A percentile compares a stretch with the other conserved stretches of the same genome.
phyloP scores from a whole-genome alignment of 2,797 vertebrate species.

The Rhynchonycteris naso region DNA sequence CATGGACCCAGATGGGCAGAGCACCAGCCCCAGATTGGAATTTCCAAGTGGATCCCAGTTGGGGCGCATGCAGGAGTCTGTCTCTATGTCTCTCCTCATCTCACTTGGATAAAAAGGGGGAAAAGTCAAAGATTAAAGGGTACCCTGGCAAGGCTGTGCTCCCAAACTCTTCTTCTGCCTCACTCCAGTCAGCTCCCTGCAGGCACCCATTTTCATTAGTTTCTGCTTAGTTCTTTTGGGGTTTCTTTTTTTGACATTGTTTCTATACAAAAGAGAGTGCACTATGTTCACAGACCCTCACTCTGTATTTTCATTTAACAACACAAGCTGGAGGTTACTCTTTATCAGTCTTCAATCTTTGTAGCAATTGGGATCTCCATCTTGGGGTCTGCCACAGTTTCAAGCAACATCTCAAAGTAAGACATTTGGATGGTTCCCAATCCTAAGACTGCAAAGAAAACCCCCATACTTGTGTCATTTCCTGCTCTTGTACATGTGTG shows the following conservation, averaged over 20 bases:
- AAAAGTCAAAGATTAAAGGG: not conserved
- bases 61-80: no score
- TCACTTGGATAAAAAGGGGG: no score
- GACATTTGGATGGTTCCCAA: not conserved
- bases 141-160: not conserved
- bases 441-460: not conserved
- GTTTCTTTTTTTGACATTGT: not conserved
- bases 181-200: not conserved
- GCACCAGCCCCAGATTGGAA: no score
- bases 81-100: no score
- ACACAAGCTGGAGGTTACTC: accelerated
- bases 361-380: not conserved
- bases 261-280: not conserved
- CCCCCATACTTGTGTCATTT: accelerated
- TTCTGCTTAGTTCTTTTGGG: not conserved
- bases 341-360: accelerated
- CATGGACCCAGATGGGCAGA: no score
- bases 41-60: no score
- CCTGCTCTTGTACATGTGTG: not conserved
- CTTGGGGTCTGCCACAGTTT: accelerated
- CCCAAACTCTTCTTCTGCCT: no score
- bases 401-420: not conserved
- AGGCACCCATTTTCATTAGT: not conserved
- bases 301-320: accelerated
- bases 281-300: no score